Percentiles rank a stretch among this genome's conserved stretches.
These are phyloP conservation scores for Ciona savignyi DNA, from an alignment of 23 tunicate genomes.

Conservation along the genomic window DNA sequence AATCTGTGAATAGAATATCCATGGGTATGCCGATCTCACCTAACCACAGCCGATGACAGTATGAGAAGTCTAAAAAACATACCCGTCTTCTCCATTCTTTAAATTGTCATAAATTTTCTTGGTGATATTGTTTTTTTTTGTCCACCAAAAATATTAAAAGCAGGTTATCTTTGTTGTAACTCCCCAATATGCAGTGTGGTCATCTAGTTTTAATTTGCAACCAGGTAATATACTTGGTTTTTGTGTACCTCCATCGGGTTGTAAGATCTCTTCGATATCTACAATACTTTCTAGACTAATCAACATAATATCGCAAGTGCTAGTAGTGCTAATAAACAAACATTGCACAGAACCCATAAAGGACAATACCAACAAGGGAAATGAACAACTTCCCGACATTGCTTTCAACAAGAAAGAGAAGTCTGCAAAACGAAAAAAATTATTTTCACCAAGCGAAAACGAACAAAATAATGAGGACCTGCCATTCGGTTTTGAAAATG, in stretches of 20 bases:
- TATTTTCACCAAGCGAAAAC: slow-evolving; percentile 16
- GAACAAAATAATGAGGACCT: slow-evolving; percentile 1
- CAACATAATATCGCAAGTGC: neutral
- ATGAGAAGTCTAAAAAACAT: too few species aligned
- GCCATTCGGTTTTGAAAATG: slow-evolving; percentile 9
- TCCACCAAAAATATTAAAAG: too few species aligned
- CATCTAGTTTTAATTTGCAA: too few species aligned
- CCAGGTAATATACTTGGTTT: too few species aligned
- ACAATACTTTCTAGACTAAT: neutral
- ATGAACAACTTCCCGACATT: slow-evolving; percentile 10
- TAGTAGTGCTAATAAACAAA: neutral
- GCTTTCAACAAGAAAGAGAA: neutral
- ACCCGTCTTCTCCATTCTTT: too few species aligned
- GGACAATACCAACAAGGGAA: neutral
- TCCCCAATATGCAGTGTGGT: too few species aligned
- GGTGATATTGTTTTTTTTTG: too few species aligned
- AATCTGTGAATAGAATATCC: too few species aligned
- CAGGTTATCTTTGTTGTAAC: too few species aligned
- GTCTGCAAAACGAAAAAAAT: slow-evolving; percentile 15
- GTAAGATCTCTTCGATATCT: neutral
- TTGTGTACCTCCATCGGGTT: neutral
- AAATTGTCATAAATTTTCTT: too few species aligned
- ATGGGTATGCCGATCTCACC: too few species aligned
- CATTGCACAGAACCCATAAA: neutral
- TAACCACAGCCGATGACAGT: too few species aligned